Evolutionary conservation across 2,797 vertebrate genomes (phyloP), one percentile per base, ranked within the genome.

Genomic region (Danionella dracula): DNA sequence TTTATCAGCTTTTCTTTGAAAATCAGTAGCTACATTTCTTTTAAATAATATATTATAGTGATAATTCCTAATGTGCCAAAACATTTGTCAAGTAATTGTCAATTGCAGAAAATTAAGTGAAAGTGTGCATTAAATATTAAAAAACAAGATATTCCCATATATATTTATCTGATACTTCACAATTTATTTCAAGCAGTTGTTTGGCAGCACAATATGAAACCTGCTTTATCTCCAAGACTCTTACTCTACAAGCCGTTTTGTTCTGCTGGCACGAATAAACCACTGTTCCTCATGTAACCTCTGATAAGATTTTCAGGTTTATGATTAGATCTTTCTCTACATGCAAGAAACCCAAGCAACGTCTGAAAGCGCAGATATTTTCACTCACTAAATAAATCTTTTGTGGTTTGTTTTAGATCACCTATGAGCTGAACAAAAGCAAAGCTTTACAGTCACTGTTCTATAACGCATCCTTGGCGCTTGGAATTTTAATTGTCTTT

Each of bases 401-500:
- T 54, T 64, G 49, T 53, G 8, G 34, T 40, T 53, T 51, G 38
- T 35, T 44, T 34, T 7, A 6, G 9, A 19, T 15, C 46, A 10
- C n/a, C 5, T 32, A 13, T 20, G 3, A 44, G 10, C 10, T 35
- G 32, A 61, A 27, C 34, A 27, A 27, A 27, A 6, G 1, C 5
- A 4, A 11, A 29, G 54, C 55, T 60, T 48, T 72, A 42, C 50
- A 63, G 42, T 56, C 31, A 19, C 4, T 21, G 34, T 35, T 62
- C 21, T 57, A 37, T 57, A 27, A n/a, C 35, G 56, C 16, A 10
- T 48, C 34, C 16, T 23, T 40, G 5, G 9, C 29, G 34, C 16
- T 51, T 34, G 62, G 35, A 32, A 29, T 50, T 65, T 65, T 46
- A 56, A 46, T 46, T 44, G 44, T 67, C 66, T 35, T 62, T 55